phyloP scores from a whole-genome alignment of 1,140 invertebrate genomes.

The Lithobius niger region DNA sequence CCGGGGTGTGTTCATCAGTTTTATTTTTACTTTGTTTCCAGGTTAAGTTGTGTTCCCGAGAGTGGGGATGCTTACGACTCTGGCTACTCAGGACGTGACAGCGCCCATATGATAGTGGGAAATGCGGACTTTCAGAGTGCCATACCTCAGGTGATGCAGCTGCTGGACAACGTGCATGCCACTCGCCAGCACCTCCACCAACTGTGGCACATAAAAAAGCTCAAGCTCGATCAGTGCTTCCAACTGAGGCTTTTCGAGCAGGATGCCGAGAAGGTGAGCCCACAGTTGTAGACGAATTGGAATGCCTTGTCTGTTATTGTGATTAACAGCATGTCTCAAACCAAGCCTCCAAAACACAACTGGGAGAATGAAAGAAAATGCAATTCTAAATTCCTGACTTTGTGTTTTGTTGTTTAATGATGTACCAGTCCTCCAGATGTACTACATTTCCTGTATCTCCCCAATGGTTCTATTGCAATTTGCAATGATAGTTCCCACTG shows the following conservation, averaged over 20 bases:
- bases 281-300: neutral
- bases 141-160: constrained; percentile 42
- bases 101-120: constrained; percentile 41
- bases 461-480: too few species aligned
- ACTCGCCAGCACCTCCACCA: constrained; percentile 81
- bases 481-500: too few species aligned
- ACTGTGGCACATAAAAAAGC: constrained; percentile 84
- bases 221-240: constrained; percentile 87
- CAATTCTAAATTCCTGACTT: too few species aligned
- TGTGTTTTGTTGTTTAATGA: too few species aligned
- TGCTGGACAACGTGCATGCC: constrained; percentile 67
- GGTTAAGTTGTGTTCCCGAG: constrained; percentile 28
- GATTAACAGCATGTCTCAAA: too few species aligned
- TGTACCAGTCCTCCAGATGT: too few species aligned
- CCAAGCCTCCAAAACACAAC: too few species aligned
- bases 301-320: neutral
- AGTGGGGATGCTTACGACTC: constrained; percentile 36
- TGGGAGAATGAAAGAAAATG: too few species aligned
- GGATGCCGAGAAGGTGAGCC: constrained; percentile 81
- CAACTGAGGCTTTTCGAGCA: constrained; percentile 90
- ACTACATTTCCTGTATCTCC: too few species aligned
- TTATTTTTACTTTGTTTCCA: constrained; percentile 19
- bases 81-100: constrained; percentile 41
- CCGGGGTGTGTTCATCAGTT: constrained; percentile 7
- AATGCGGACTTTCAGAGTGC: constrained; percentile 52